Conservation (phyloP, 2,888 invertebrate genomes). For the Sepiola atlantica region DNA sequence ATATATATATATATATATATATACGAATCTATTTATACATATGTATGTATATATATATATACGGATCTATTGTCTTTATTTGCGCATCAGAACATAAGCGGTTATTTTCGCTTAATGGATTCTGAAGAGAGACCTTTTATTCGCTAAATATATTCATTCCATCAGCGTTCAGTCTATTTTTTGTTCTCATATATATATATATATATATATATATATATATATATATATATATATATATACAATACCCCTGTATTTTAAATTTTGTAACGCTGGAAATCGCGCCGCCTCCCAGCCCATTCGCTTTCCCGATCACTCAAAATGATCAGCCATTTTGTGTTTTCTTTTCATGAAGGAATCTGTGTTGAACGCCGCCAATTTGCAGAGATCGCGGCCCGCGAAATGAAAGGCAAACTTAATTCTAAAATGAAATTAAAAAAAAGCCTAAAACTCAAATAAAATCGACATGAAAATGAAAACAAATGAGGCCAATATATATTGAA, state of each 20-base stretch:
- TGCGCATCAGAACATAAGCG: not conserved
- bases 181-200: not conserved
- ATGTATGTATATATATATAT: not conserved
- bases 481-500: not conserved
- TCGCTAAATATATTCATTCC: not conserved
- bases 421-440: no score
- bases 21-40: no score
- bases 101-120: not conserved
- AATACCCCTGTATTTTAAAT: not conserved
- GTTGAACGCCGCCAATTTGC: not conserved
- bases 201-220: no score
- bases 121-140: slow-evolving; percentile 12
- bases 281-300: not conserved
- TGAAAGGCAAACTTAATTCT: not conserved
- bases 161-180: not conserved
- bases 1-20: no score
- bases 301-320: not conserved
- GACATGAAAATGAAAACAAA: not conserved
- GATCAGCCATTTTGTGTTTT: no score
- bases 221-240: not conserved
- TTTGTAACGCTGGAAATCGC: not conserved
- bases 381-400: not conserved
- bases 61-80: not conserved
- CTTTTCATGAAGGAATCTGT: not conserved
- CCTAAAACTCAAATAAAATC: no score